phyloP scores from a whole-genome alignment of 1,140 invertebrate genomes.

The Pygmarrhopalites habei region DNA sequence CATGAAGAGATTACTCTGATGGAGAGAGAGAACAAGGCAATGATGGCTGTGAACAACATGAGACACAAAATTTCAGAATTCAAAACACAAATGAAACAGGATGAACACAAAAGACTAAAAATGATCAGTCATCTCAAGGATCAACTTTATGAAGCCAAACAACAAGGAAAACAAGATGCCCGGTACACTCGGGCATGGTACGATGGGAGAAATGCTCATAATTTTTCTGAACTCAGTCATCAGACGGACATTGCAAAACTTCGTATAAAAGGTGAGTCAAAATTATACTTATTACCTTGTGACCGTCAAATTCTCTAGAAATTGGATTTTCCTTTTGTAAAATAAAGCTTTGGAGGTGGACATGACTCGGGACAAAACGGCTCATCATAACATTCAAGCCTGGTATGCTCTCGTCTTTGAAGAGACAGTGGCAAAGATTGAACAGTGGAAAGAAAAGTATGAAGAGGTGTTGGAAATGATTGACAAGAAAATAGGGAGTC shows the following conservation, averaged over 20 bases:
- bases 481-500: constrained; percentile 20
- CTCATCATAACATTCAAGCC: constrained; percentile 20
- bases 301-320: too few species aligned
- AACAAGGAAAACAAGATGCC: constrained; percentile 22
- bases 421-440: constrained; percentile 18
- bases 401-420: constrained; percentile 21
- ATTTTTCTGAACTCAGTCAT: constrained; percentile 11
- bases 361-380: constrained; percentile 25
- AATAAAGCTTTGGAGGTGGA: constrained; percentile 23
- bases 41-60: constrained; percentile 2
- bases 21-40: constrained; percentile 20
- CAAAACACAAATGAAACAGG: constrained; percentile 14
- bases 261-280: too few species aligned
- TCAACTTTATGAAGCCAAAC: constrained; percentile 19
- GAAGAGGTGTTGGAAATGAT: constrained; percentile 26
- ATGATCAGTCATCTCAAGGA: constrained; percentile 29
- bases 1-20: constrained; percentile 23
- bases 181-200: constrained; percentile 19
- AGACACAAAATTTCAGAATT: constrained; percentile 18
- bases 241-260: constrained; percentile 1
- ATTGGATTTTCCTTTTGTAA: too few species aligned
- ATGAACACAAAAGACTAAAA: constrained; percentile 18
- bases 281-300: too few species aligned
- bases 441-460: constrained; percentile 30
- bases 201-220: constrained; percentile 17